Conservation (phyloP, 2,113 vertebrate genomes). For the Oxyruncus cristatus region DNA sequence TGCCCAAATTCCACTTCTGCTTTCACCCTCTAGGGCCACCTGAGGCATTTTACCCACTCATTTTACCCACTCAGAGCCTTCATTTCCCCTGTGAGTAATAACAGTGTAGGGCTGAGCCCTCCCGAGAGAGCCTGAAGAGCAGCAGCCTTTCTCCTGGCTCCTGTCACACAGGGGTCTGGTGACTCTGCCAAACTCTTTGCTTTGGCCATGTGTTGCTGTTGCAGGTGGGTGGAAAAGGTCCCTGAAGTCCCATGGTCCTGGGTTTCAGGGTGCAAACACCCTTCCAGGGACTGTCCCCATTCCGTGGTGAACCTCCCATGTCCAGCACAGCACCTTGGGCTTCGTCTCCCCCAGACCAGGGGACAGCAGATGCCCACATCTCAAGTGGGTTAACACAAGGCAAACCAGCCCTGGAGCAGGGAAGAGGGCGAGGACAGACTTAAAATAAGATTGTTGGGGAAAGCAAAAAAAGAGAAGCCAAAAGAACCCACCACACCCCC, state of each 20-base stretch:
- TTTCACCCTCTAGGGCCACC: neutral
- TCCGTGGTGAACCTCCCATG: accelerated
- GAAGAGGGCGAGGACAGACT: neutral
- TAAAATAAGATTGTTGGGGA: neutral
- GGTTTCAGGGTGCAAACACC: neutral
- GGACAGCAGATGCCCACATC: neutral
- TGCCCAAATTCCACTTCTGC: neutral
- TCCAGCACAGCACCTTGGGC: neutral
- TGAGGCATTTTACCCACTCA: neutral
- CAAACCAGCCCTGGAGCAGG: neutral
- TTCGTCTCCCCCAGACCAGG: neutral
- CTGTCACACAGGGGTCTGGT: neutral
- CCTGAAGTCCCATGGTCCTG: neutral
- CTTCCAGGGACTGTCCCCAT: accelerated
- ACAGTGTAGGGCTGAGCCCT: neutral
- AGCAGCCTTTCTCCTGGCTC: neutral
- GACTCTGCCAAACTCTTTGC: neutral
- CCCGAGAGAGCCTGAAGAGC: neutral
- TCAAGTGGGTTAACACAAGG: neutral
- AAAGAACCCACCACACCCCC: neutral
- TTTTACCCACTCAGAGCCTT: neutral
- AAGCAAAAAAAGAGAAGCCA: neutral
- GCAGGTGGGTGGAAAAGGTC: neutral
- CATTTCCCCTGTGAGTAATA: neutral
- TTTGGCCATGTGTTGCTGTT: neutral